Evolutionary conservation across 2,113 vertebrate genomes (phyloP).

Genomic region (Cephalopholis sonnerati): DNA sequence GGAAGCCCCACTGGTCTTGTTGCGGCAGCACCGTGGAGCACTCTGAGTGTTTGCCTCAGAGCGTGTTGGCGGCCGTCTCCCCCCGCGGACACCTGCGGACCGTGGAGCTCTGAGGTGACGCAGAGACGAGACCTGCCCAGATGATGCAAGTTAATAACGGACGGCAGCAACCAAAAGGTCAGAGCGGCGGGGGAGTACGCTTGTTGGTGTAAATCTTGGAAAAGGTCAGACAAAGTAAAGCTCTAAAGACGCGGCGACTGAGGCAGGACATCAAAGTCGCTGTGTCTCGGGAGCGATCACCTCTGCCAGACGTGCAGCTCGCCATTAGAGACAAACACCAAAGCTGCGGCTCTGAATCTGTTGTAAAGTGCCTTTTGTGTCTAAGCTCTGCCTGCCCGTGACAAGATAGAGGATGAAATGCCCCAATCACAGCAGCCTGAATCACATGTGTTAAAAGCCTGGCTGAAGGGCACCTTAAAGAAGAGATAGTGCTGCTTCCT

Average conservation of each 20-base stretch:
- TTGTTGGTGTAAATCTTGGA: not conserved
- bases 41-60: slow-evolving; percentile 85
- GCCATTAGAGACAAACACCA: not conserved
- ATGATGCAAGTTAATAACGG: not conserved
- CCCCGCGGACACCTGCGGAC: slow-evolving; percentile 86
- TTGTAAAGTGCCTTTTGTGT: slow-evolving; percentile 29
- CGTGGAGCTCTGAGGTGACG: slow-evolving; percentile 86
- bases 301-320: not conserved
- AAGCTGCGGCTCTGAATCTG: not conserved
- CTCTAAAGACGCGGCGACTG: not conserved
- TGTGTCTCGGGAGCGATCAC: not conserved
- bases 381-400: not conserved
- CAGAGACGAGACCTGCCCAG: not conserved
- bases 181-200: not conserved
- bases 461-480: not conserved
- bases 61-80: slow-evolving; percentile 59
- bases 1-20: slow-evolving; percentile 94
- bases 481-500: not conserved
- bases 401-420: not conserved
- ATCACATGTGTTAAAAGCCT: not conserved
- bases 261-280: not conserved
- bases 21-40: slow-evolving; percentile 89
- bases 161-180: slow-evolving; percentile 12
- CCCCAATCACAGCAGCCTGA: not conserved
- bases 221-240: slow-evolving; percentile 23